Evolutionary conservation across 2,113 vertebrate genomes (phyloP), one percentile per base, ranked within the genome.

Genomic region (Gobio gobio): DNA sequence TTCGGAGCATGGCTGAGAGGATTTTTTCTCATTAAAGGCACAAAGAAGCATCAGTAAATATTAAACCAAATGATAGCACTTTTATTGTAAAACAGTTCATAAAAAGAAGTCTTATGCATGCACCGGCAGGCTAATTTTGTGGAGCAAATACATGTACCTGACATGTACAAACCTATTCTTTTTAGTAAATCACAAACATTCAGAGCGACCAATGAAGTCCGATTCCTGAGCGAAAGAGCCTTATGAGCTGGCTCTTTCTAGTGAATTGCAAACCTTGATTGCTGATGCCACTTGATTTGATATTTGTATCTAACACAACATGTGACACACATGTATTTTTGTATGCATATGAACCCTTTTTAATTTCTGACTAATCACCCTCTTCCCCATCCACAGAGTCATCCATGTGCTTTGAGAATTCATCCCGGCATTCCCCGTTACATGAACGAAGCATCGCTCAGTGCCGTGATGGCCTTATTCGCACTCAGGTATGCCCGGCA

Each of bases 401-500:
- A 68, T 43, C 43, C 77, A 26, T 45, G 26, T 76, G 16, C 22
- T 59, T 63, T 47, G 58, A 63, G 58, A 63, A 26, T 45, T 61
- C 58, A 16, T 56, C 58, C 36, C 14, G 14, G 77, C 8, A 2
- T 63, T 79, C 77, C 47, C 59, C 20, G 12, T 24, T 13, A 26
- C 12, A 14, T 63, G 47, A 29, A 29, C 51, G 33, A 2, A 24
- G 80, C 29, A 64, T 45, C 64, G 20, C 72, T 29, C 83, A 68
- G 75, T 45, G 63, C 18, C 8, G 22, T 26, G 40, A 73, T 61
- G 26, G 59, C 61, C 61, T 51, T 24, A 54, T 73, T 84, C 68
- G 2, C 72, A 33, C 76, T 86, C 49, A 83, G 75, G 22, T 72
- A 86, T 78, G 77, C 70, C 68, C 54, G 4, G 78, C 78, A 74